Base-by-base conservation (phyloP, 2,113 vertebrate species). In the Phrynosoma blainvillii region DNA sequence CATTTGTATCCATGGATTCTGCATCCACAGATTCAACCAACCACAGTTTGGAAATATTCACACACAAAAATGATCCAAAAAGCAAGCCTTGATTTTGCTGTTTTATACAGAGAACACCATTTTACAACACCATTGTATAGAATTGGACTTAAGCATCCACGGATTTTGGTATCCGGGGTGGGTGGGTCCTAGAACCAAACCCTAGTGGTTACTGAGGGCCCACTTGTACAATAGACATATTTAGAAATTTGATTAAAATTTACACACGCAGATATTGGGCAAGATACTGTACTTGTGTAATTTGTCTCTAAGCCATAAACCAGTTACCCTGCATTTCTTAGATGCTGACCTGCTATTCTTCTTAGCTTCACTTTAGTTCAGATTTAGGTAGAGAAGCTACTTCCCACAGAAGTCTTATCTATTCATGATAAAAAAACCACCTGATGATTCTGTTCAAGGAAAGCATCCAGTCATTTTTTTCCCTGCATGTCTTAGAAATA, bases 261-360 rank as follows among this genome's bases (percentile, higher is more conserved):
- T 77, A 18, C 25, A 84, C 85, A 88, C 27, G 56, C 47, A 16
- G 87, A 71, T 18, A 4, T 47, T 36, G 0, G 62, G 62, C 32
- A 16, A 47, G 47, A 47, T 47, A 47, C 47, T 47, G 73, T 18
- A 52, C 25, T 85, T 81, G 66, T 70, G 82, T 47, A 73, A 54
- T 62, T 52, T 65, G 56, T 54, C 85, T 91, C 30, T 42, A 86
- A 73, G 77, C n/a, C 74, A 40, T 59, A 88, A 79, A 68, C 68
- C n/a, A 0, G 27, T 89, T 88, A 77, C 40, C n/a, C 84, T 20
- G 40, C 18, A 79, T 85, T 25, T n/a, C 89, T 68, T 14, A 40
- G 1, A 73, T 32, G 82, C 68, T 25, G 52, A 36, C 0, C 0
- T 76, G 2, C 0, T n/a, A 40, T 40, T 73, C 54, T 23, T 81